phyloP scores from a whole-genome alignment of 2,888 invertebrate genomes.

The Scaptomyza flava region DNA sequence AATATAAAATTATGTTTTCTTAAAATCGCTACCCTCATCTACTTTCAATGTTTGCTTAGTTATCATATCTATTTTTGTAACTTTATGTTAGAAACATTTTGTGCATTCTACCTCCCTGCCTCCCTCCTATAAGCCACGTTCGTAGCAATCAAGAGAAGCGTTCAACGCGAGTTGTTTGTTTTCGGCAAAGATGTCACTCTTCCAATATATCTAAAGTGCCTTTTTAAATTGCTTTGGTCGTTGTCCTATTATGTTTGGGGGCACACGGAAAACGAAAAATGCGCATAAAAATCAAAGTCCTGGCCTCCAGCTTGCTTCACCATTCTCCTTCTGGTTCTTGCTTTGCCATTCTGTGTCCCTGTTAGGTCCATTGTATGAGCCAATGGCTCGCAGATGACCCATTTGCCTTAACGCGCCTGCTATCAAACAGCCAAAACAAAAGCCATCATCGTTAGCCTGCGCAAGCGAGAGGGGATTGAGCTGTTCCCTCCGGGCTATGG shows the following conservation, averaged over 20 bases:
- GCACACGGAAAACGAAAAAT: conserved; percentile 36
- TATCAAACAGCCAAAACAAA: conserved; percentile 80
- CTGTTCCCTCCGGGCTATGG: conserved; percentile 65
- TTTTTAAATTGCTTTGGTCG: conserved; percentile 65
- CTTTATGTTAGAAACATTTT: conserved; percentile 33
- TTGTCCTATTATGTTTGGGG: conserved; percentile 43
- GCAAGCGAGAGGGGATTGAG: background rate
- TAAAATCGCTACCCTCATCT: background rate
- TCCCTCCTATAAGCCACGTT: background rate
- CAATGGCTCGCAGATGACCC: conserved; percentile 77
- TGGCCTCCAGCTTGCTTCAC: conserved; percentile 17
- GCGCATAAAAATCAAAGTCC: conserved; percentile 70
- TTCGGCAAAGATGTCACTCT: conserved; percentile 43
- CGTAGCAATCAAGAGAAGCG: conserved; percentile 39
- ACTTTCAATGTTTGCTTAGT: background rate
- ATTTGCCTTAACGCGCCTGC: conserved; percentile 77
- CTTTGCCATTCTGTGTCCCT: background rate
- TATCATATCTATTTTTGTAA: conserved; percentile 29
- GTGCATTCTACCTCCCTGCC: background rate
- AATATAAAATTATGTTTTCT: background rate
- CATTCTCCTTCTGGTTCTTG: background rate
- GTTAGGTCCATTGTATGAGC: conserved; percentile 56
- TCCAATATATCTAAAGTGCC: conserved; percentile 58
- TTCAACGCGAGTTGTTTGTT: conserved; percentile 15
- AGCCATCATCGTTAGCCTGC: conserved; percentile 78